Evolutionary conservation across 2,113 vertebrate genomes (phyloP), one percentile per base, ranked within the genome.

Genomic region (Solea solea): DNA sequence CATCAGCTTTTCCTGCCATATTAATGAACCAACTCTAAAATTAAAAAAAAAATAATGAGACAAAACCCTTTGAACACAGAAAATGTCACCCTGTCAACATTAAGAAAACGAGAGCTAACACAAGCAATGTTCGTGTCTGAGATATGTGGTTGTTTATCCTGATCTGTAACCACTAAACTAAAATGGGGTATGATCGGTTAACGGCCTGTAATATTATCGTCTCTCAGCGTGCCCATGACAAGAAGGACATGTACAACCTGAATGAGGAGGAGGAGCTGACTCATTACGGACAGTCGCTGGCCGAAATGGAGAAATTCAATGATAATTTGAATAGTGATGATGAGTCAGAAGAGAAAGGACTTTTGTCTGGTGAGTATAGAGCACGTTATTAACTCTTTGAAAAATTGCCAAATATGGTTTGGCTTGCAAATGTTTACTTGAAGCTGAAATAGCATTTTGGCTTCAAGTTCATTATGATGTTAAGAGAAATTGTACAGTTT

Each of bases 231-330:
- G 86, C 85, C 64, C 94, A 95, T 1, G 94, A 94, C 5, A 97
- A 95, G 86, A 97, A 95, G 86, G 95, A 90, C 28, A 70, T 98
- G 56, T 99, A 94, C 84, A 98, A 98, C 81, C 93, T 99, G 65
- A 99, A 99, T 13, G 97, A 98, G 85, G 98, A 98, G 7, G 97
- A 99, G 64, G 96, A 98, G 61, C 88, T 99, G 67, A 99, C 98
- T 55, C 98, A 99, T 80, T 98, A 94, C 13, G 98, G 98, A 53
- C 97, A 97, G 51, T 98, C 97, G 4, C 60, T 99, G 91, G 95
- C 98, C n/a, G 95, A 98, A 87, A 94, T 98, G 4, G 97, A 99
- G 83, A 97, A 96, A 69, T 91, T 97, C 9, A 94, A 95, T 7
- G 95, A 97, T 57, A 15, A 82, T 10, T 65, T 94, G 3, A 95